Percentiles rank a stretch among this genome's conserved stretches.
These are phyloP conservation scores for Eilema sororculum DNA, from an alignment of 2,888 invertebrate species.

Conservation along the genomic window DNA sequence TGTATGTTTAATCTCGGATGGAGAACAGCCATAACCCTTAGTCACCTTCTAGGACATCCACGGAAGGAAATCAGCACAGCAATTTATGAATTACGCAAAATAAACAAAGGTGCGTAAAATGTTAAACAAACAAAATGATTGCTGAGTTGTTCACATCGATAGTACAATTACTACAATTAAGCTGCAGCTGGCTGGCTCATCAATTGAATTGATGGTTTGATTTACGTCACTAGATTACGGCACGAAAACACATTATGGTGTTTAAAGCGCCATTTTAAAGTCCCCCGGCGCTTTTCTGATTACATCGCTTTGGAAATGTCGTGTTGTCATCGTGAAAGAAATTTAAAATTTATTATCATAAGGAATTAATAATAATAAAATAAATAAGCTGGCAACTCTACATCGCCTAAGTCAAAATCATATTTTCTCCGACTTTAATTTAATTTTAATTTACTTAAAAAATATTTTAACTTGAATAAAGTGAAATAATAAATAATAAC, in stretches of 20 bases:
- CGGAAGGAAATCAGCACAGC: no score
- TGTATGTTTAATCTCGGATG: no score
- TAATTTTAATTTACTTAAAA: no score
- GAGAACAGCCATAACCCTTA: no score
- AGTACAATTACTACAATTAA: constrained; percentile 23
- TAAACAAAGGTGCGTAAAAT: not conserved
- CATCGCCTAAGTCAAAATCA: no score
- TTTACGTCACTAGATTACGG: constrained; percentile 10
- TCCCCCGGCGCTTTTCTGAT: not conserved
- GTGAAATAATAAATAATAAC: no score
- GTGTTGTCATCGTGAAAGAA: not conserved
- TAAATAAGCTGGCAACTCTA: no score
- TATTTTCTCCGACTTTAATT: no score
- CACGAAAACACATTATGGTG: constrained; percentile 2
- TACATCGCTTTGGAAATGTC: not conserved
- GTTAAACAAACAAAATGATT: constrained; percentile 8
- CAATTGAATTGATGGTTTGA: constrained; percentile 20
- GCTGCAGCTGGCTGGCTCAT: constrained; percentile 16
- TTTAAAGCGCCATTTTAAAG: constrained; percentile 6
- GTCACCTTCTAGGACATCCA: no score
- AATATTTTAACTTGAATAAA: no score
- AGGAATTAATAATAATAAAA: no score
- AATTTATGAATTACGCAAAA: not conserved
- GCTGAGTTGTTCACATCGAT: constrained; percentile 12
- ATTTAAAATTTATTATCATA: not conserved